Evolutionary conservation across 2,888 invertebrate species (phyloP).

Genomic region (Balanococcus diminutus): DNA sequence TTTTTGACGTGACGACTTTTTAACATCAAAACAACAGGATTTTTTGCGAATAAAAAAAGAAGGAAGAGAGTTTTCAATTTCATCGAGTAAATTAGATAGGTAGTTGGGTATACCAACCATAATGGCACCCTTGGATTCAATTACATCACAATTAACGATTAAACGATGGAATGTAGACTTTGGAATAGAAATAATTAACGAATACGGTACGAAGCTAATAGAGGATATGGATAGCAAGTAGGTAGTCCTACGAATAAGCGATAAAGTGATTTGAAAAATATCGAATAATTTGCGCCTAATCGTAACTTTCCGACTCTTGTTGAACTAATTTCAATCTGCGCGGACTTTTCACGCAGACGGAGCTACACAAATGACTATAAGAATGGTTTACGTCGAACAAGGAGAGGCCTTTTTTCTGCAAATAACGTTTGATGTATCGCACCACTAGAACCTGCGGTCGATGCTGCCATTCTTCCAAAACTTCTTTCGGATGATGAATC

Average conservation of each 20-base stretch:
- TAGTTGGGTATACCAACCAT: too few species aligned
- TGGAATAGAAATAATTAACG: too few species aligned
- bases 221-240: too few species aligned
- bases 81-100: too few species aligned
- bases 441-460: conserved; percentile 85
- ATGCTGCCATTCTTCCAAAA: conserved; percentile 87
- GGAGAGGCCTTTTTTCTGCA: conserved; percentile 79
- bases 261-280: neutral
- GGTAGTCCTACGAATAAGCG: neutral
- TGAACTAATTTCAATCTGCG: conserved; percentile 86
- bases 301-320: conserved; percentile 88
- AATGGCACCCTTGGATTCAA: too few species aligned
- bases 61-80: too few species aligned
- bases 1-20: too few species aligned
- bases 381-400: conserved; percentile 69
- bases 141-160: too few species aligned
- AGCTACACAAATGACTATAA: conserved; percentile 64
- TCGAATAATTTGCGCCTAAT: conserved; percentile 65
- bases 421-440: conserved; percentile 79
- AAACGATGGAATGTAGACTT: too few species aligned
- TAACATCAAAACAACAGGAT: too few species aligned
- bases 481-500: conserved; percentile 86
- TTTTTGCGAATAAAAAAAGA: too few species aligned
- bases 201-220: too few species aligned
- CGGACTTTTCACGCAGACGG: conserved; percentile 82